A percentile compares a stretch with the other conserved stretches of the same genome.
These are phyloP conservation scores for Nymphalis io DNA, from an alignment of 1,140 invertebrate genomes.

Conservation along the genomic window DNA sequence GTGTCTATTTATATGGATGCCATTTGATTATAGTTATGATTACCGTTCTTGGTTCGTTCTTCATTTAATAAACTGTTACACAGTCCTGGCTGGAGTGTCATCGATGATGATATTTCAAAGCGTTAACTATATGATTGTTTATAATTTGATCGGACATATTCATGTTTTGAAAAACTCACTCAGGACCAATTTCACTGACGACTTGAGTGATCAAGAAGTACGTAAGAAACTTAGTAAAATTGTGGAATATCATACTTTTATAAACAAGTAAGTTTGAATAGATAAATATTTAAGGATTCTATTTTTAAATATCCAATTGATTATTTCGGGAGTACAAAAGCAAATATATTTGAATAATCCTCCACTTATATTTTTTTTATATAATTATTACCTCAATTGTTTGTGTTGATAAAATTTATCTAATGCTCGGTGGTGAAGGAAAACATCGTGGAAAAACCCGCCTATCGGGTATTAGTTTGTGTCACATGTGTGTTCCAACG, in stretches of 20 bases:
- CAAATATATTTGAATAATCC: no score
- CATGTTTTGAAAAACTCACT: slow-evolving; percentile 49
- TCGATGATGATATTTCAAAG: slow-evolving; percentile 45
- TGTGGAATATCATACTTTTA: slow-evolving; percentile 55
- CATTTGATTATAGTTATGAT: slow-evolving; percentile 52
- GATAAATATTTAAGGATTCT: no score
- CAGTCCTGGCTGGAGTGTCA: slow-evolving; percentile 31
- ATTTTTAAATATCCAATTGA: no score
- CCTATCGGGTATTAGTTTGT: no score
- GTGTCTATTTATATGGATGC: slow-evolving; percentile 51
- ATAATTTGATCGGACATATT: slow-evolving; percentile 55
- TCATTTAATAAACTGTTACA: slow-evolving; percentile 40
- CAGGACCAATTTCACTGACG: slow-evolving; percentile 32
- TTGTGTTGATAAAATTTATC: no score
- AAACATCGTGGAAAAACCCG: no score
- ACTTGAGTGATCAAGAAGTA: slow-evolving; percentile 37
- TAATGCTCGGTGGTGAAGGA: no score
- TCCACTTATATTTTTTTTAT: no score
- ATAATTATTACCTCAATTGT: no score
- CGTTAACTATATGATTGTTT: slow-evolving; percentile 47
- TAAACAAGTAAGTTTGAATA: slow-evolving; percentile 42
- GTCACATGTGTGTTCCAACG: no score
- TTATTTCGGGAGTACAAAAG: no score
- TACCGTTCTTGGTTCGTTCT: slow-evolving; percentile 43
- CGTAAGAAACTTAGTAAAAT: slow-evolving; percentile 39